Conservation (phyloP, 1,140 invertebrate species). For the Rhagoletis zephyria region DNA sequence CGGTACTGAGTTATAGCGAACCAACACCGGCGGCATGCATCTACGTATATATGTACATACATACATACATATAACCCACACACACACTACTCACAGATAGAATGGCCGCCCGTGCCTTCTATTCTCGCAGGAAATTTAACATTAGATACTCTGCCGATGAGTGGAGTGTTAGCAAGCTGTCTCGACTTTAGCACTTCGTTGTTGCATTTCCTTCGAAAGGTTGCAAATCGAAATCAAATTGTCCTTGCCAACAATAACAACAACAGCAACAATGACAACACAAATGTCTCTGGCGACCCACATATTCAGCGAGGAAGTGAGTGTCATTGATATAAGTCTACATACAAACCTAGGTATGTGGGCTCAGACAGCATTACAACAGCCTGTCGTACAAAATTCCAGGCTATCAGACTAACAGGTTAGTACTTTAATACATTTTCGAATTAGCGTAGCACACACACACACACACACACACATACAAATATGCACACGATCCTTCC, state of each 20-base stretch:
- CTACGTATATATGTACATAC: background rate
- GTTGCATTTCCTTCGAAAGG: background rate
- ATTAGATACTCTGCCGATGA: background rate
- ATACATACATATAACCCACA: background rate
- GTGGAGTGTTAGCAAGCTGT: background rate
- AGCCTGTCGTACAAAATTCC: background rate
- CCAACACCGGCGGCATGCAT: background rate
- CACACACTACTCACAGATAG: background rate
- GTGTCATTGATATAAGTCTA: conserved; percentile 37
- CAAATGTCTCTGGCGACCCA: background rate
- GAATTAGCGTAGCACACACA: background rate
- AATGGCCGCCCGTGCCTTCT: background rate
- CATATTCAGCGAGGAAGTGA: background rate
- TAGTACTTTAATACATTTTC: conserved; percentile 15
- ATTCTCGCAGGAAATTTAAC: conserved; percentile 11
- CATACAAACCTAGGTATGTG: background rate
- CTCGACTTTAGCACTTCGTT: background rate
- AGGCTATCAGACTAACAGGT: too few species aligned
- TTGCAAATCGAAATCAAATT: conserved; percentile 50
- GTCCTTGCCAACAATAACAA: conserved; percentile 22
- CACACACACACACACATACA: conserved; percentile 17
- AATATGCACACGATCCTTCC: too few species aligned
- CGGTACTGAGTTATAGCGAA: background rate
- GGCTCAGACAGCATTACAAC: background rate
- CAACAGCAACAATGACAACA: background rate